Evolutionary conservation across 2,888 invertebrate species (phyloP).

Genomic region (Melanophora roralis): DNA sequence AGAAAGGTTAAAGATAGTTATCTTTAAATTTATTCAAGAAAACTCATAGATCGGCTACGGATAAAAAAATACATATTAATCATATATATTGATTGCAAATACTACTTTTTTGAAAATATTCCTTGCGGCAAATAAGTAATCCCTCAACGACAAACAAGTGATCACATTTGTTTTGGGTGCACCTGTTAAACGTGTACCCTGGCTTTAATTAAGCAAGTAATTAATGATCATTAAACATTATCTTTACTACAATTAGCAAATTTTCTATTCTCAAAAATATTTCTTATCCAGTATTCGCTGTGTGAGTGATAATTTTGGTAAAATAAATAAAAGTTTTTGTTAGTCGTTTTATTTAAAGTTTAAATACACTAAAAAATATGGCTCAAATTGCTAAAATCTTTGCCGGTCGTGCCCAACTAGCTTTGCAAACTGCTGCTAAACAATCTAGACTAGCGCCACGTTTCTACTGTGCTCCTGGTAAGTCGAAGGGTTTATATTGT

Average conservation of each 20-base stretch:
- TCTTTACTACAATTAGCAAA: not conserved
- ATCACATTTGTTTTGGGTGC: too few relatives aligned
- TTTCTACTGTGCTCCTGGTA: conserved; percentile 70
- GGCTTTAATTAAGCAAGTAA: too few relatives aligned
- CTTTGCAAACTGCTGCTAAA: conserved; percentile 70
- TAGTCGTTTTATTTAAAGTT: conserved; percentile 8
- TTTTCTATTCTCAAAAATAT: conserved; percentile 52
- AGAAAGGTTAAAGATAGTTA: too few relatives aligned
- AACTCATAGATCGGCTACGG: too few relatives aligned
- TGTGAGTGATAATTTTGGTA: conserved; percentile 64
- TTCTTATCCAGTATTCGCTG: conserved; percentile 66
- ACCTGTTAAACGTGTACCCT: too few relatives aligned
- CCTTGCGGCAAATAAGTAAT: too few relatives aligned
- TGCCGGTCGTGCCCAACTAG: conserved; percentile 70
- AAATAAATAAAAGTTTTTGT: not conserved
- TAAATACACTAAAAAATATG: conserved; percentile 65
- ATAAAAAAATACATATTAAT: too few relatives aligned
- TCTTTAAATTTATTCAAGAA: too few relatives aligned
- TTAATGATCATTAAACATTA: conserved; percentile 2
- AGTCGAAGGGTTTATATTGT: conserved; percentile 55
- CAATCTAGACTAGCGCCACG: conserved; percentile 69
- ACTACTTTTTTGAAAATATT: too few relatives aligned
- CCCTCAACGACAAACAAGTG: too few relatives aligned
- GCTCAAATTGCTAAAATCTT: conserved; percentile 74
- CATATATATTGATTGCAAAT: too few relatives aligned